These are phyloP conservation scores for Diuraphis noxia DNA, from an alignment of 1,140 invertebrate species.

Conservation along the genomic window DNA sequence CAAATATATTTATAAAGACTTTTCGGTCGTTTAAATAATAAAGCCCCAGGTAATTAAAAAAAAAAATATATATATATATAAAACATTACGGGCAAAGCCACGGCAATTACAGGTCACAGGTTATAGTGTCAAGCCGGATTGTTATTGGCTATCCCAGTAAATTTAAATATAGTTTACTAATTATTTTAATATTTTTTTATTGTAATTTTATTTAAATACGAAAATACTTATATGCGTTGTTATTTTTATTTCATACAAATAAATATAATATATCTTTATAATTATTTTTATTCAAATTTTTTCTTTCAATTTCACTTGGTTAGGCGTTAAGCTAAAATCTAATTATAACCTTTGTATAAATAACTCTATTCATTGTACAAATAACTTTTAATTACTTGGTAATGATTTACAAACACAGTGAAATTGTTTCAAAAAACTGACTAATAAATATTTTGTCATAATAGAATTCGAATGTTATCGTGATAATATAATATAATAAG, in stretches of 20 bases:
- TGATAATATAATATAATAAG: background rate
- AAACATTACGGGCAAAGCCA: background rate
- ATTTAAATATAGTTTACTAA: no score
- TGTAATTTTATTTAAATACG: no score
- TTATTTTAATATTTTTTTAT: no score
- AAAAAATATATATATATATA: no score
- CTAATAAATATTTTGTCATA: background rate
- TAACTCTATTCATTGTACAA: background rate
- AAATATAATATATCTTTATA: background rate
- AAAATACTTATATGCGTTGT: no score
- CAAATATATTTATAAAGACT: no score
- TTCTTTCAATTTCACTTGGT: background rate
- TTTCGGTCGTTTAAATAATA: no score
- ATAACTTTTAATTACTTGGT: background rate
- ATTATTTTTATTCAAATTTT: background rate
- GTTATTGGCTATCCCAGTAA: no score
- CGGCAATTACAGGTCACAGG: no score
- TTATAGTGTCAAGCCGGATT: no score
- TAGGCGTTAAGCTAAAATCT: background rate
- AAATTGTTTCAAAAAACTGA: background rate
- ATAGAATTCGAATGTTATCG: background rate
- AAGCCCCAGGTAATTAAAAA: no score
- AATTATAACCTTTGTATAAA: background rate
- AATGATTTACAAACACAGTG: background rate
- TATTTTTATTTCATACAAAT: no score